These are phyloP conservation scores for Trogon surrucura DNA, from an alignment of 2,113 vertebrate genomes.

Conservation along the genomic window DNA sequence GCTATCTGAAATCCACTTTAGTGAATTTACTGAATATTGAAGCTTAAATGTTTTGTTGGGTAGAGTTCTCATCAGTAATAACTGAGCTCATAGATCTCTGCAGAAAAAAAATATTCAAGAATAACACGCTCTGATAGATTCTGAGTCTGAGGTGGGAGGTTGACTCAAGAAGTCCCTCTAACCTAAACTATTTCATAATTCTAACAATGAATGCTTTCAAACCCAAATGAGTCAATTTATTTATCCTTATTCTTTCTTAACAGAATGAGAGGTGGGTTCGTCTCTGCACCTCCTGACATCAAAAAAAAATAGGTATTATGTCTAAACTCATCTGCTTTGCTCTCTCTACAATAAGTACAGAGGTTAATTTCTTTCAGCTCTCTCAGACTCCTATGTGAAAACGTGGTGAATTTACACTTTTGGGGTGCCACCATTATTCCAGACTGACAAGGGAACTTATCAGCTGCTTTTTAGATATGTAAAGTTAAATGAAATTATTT, in stretches of 20 bases:
- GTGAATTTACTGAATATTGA: not conserved
- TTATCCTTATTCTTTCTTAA: not conserved
- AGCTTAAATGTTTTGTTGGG: not conserved
- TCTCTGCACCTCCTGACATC: not conserved
- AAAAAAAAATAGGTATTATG: not conserved
- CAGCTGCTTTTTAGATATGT: not conserved
- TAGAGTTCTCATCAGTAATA: conserved; percentile 6
- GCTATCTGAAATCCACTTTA: conserved; percentile 9
- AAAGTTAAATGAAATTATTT: not conserved
- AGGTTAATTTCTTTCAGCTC: not conserved
- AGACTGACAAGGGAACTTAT: not conserved
- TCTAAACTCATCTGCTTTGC: not conserved
- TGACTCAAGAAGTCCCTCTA: not conserved
- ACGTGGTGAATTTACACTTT: not conserved
- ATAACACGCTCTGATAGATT: not conserved
- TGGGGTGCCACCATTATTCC: not conserved
- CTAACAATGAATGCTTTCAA: not conserved
- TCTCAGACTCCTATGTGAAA: not conserved
- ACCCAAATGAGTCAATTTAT: not conserved
- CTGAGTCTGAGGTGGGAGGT: rapidly evolving
- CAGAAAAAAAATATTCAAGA: not conserved
- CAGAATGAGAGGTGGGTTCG: not conserved
- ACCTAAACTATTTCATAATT: not conserved
- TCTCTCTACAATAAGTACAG: not conserved
- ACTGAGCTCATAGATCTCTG: not conserved